Conservation (phyloP, 2,888 invertebrate species). For the Stenodema calcarata region DNA sequence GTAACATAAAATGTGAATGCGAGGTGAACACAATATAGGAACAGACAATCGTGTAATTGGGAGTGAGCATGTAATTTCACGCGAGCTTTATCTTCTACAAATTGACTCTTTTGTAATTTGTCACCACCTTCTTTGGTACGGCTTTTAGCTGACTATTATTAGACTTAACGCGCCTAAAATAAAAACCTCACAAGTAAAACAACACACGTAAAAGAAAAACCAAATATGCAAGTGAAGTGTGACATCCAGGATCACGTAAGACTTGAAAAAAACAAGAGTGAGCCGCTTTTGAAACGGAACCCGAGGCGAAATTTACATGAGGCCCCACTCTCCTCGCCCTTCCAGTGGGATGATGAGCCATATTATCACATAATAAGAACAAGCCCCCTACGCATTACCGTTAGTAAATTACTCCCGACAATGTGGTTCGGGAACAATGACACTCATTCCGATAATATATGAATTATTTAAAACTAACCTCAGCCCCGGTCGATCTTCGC, state of each 20-base stretch:
- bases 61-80: too few species aligned
- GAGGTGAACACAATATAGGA: too few species aligned
- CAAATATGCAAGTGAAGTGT: not conserved
- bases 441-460: slow-evolving; percentile 48
- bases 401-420: slow-evolving; percentile 35
- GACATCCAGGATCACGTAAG: not conserved
- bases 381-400: slow-evolving; percentile 29
- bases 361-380: slow-evolving; percentile 46
- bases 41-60: too few species aligned
- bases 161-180: not conserved
- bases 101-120: too few species aligned
- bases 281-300: not conserved
- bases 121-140: too few species aligned
- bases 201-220: not conserved
- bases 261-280: slow-evolving; percentile 6
- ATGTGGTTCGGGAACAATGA: slow-evolving; percentile 40
- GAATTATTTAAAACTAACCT: slow-evolving; percentile 47
- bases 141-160: too few species aligned
- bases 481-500: slow-evolving; percentile 15
- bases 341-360: slow-evolving; percentile 26
- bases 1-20: too few species aligned
- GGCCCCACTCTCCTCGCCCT: not conserved
- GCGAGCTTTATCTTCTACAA: too few species aligned
- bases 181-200: not conserved
- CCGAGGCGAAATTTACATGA: slow-evolving; percentile 28